These are phyloP conservation scores for Bradypodion ventrale DNA, from an alignment of 2,797 vertebrate species.

Conservation along the genomic window DNA sequence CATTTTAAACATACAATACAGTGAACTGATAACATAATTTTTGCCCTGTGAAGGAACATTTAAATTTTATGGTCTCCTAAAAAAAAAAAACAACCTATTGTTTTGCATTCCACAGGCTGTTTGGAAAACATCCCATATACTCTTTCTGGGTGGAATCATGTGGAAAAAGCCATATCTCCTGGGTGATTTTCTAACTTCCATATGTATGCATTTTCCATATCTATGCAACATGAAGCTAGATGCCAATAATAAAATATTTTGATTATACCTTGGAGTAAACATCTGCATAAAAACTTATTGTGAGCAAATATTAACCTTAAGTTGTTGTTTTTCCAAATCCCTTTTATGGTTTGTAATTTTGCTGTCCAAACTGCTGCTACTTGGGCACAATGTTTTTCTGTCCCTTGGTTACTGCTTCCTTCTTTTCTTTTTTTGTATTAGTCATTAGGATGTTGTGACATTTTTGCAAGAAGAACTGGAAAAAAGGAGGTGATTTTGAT, in stretches of 20 bases:
- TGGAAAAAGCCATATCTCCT: background rate
- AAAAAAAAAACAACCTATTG: no score
- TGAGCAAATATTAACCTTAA: background rate
- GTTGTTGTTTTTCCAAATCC: background rate
- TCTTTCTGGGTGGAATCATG: background rate
- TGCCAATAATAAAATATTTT: background rate
- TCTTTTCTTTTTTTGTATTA: background rate
- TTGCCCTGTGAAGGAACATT: background rate
- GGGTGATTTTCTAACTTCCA: background rate
- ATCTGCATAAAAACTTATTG: background rate
- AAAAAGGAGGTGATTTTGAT: background rate
- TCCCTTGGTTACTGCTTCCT: background rate
- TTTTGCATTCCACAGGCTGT: background rate
- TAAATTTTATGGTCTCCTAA: background rate
- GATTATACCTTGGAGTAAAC: background rate
- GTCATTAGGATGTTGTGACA: background rate
- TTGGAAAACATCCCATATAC: background rate
- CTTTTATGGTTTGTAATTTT: background rate
- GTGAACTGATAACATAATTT: background rate
- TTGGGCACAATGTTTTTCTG: background rate
- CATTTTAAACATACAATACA: background rate
- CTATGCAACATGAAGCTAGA: background rate
- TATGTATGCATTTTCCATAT: background rate
- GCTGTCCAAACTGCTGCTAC: background rate
- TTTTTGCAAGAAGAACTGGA: background rate